A percentile compares a stretch with the other conserved stretches of the same genome.
phyloP scores from a whole-genome alignment of 2,113 vertebrate species.

The Cricetomys ansorgei region DNA sequence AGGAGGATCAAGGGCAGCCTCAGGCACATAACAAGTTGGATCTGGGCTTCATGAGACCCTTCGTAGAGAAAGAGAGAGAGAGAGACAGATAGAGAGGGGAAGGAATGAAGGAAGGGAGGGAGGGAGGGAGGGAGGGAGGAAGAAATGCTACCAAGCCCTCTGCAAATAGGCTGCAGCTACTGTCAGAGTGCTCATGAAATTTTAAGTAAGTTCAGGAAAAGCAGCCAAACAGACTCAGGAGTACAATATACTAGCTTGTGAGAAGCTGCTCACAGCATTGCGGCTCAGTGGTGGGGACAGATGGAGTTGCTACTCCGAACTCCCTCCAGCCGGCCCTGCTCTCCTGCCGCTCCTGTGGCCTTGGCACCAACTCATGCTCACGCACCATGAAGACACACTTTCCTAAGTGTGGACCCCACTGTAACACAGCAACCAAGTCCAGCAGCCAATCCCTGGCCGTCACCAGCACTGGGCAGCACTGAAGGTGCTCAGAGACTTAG shows the following conservation, averaged over 20 bases:
- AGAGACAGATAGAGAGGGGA: too few relatives aligned
- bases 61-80: neutral
- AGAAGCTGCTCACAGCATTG: neutral
- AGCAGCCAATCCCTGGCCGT: neutral
- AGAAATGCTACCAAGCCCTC: neutral
- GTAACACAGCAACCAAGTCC: neutral
- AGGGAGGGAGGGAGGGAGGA: too few relatives aligned
- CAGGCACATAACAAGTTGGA: too few relatives aligned
- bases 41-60: neutral
- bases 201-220: constrained; percentile 6
- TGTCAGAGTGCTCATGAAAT: neutral
- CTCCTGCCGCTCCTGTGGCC: neutral
- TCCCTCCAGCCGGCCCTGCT: neutral
- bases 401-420: neutral
- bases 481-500: neutral
- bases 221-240: neutral
- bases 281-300: accelerated
- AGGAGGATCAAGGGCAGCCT: neutral
- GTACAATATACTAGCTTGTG: neutral
- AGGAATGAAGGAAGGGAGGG: neutral
- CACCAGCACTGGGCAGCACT: neutral
- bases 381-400: neutral
- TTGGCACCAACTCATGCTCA: neutral
- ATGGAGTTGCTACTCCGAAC: neutral
- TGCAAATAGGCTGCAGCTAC: neutral